phyloP scores from a whole-genome alignment of 1,140 invertebrate species.

The Plodia interpunctella region DNA sequence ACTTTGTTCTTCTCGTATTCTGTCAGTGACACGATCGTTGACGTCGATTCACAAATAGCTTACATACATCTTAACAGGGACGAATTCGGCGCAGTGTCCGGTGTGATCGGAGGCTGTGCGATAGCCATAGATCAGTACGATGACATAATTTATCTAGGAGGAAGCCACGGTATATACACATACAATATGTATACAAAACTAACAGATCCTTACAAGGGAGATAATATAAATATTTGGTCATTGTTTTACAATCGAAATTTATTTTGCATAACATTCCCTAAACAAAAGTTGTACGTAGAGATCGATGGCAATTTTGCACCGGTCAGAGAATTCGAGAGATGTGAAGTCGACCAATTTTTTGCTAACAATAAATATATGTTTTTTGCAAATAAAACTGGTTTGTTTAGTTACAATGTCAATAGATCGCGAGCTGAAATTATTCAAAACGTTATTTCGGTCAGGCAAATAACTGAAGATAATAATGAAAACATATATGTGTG shows the following conservation, averaged over 20 bases:
- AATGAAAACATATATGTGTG: slow-evolving; percentile 40
- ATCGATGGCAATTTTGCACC: slow-evolving; percentile 42
- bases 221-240: slow-evolving; percentile 49
- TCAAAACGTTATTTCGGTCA: slow-evolving; percentile 36
- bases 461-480: slow-evolving; percentile 47
- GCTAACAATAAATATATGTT: slow-evolving; percentile 36
- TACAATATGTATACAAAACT: slow-evolving; percentile 50
- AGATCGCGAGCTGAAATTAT: slow-evolving; percentile 22
- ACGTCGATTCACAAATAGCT: slow-evolving; percentile 50
- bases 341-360: slow-evolving; percentile 50
- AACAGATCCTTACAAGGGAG: slow-evolving; percentile 47
- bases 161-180: slow-evolving; percentile 56
- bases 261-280: slow-evolving; percentile 56
- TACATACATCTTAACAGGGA: slow-evolving; percentile 41
- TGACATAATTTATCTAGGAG: slow-evolving; percentile 52
- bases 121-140: slow-evolving; percentile 46
- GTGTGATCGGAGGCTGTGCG: slow-evolving; percentile 49
- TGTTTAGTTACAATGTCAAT: slow-evolving; percentile 43
- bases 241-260: slow-evolving; percentile 44
- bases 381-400: slow-evolving; percentile 48
- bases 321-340: slow-evolving; percentile 47
- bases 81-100: slow-evolving; percentile 41
- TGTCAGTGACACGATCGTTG: slow-evolving; percentile 39
- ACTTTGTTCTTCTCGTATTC: slow-evolving; percentile 50
- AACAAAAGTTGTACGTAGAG: slow-evolving; percentile 50